phyloP scores from a whole-genome alignment of 1,140 invertebrate species.

The Cydia strobilella region DNA sequence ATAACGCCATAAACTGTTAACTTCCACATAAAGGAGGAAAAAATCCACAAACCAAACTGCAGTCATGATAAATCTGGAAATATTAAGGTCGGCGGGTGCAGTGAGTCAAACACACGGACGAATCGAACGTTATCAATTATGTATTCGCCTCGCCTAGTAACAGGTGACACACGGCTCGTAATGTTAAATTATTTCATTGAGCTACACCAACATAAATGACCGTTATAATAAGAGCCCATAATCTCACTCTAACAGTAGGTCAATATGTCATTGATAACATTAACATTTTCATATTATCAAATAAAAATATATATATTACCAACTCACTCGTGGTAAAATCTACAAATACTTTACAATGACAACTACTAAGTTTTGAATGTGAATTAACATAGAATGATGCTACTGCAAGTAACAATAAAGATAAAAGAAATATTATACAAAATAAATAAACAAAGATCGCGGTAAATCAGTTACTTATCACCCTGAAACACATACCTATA shows the following conservation, averaged over 20 bases:
- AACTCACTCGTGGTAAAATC: neutral
- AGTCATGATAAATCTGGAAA: neutral
- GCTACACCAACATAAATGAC: neutral
- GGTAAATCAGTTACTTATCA: constrained; percentile 61
- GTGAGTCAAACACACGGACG: neutral
- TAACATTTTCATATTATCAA: no score
- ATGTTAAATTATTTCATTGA: neutral
- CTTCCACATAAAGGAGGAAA: no score
- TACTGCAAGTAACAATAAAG: neutral
- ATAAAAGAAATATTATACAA: constrained; percentile 36
- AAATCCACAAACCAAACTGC: neutral
- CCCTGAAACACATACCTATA: constrained; percentile 74
- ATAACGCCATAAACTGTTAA: no score
- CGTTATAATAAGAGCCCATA: neutral
- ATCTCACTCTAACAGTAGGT: neutral
- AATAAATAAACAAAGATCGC: constrained; percentile 38
- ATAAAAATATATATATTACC: neutral
- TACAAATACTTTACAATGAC: neutral
- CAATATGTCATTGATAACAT: neutral
- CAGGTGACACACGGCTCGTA: constrained; percentile 12
- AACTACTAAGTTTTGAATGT: neutral
- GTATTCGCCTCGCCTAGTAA: constrained; percentile 11
- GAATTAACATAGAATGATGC: neutral
- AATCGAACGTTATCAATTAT: constrained; percentile 17
- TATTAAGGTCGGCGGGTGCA: constrained; percentile 11